Percentiles rank a stretch among this genome's conserved stretches.
phyloP scores from a whole-genome alignment of 2,113 vertebrate species.

The Smithornis capensis region DNA sequence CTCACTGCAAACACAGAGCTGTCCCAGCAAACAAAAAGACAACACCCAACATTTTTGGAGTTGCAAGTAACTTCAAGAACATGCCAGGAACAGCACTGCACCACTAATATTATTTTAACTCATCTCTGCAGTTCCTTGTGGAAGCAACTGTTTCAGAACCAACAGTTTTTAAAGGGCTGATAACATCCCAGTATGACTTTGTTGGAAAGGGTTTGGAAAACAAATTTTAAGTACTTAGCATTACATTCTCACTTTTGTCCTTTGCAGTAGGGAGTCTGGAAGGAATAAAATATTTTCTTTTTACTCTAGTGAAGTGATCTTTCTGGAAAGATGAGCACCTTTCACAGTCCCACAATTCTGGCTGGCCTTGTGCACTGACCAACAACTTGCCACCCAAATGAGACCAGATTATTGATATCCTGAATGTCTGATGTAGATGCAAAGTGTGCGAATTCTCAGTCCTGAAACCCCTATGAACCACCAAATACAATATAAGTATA shows the following conservation, averaged over 20 bases:
- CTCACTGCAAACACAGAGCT: not conserved
- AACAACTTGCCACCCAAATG: not conserved
- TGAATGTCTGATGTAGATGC: not conserved
- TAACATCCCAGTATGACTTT: not conserved
- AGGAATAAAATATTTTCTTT: not conserved
- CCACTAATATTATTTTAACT: not conserved
- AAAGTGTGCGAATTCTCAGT: not conserved
- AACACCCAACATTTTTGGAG: not conserved
- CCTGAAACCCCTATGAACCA: not conserved
- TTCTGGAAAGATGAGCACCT: not conserved
- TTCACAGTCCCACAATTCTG: not conserved
- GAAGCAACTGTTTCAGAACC: not conserved
- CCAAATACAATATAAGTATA: not conserved
- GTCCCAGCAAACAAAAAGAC: not conserved
- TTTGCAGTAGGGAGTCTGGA: not conserved
- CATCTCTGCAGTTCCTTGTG: not conserved
- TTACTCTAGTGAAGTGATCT: not conserved
- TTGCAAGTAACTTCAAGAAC: not conserved
- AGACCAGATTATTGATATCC: not conserved
- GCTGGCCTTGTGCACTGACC: not conserved
- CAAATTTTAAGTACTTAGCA: not conserved
- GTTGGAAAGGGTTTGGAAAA: not conserved
- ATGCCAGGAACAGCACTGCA: not conserved
- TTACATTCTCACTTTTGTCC: not conserved
- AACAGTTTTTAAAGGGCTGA: not conserved